phyloP scores from a whole-genome alignment of 1,140 invertebrate species.

The Pteromalus puparum region DNA sequence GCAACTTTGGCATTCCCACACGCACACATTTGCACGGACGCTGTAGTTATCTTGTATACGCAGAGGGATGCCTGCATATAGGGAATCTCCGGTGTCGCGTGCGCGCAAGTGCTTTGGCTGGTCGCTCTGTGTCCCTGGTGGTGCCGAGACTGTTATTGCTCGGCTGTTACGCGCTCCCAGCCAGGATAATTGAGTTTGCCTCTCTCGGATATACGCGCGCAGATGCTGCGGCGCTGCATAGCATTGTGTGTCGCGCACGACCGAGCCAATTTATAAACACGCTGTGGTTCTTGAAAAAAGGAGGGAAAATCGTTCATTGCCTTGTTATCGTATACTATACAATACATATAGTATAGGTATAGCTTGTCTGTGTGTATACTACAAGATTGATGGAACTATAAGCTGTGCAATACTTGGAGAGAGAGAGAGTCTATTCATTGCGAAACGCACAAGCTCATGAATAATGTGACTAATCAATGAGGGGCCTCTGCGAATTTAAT shows the following conservation, averaged over 20 bases:
- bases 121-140: not conserved
- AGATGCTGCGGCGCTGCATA: slow-evolving; percentile 3
- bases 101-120: not conserved
- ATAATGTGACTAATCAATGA: slow-evolving; percentile 1
- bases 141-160: slow-evolving; percentile 22
- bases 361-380: no score
- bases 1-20: not conserved
- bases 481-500: not conserved
- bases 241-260: no score
- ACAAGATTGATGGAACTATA: not conserved
- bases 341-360: no score
- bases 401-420: not conserved
- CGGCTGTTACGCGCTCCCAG: slow-evolving; percentile 36
- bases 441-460: not conserved
- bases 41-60: no score
- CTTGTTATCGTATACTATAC: no score
- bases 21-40: not conserved
- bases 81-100: not conserved
- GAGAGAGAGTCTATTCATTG: not conserved
- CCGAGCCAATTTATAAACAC: no score
- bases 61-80: no score
- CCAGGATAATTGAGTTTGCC: slow-evolving; percentile 35
- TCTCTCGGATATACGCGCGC: not conserved
- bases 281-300: no score
- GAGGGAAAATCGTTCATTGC: no score